A percentile compares a stretch with the other conserved stretches of the same genome.
phyloP scores from a whole-genome alignment of 2,797 vertebrate genomes.

The Sebastiscus tertius region DNA sequence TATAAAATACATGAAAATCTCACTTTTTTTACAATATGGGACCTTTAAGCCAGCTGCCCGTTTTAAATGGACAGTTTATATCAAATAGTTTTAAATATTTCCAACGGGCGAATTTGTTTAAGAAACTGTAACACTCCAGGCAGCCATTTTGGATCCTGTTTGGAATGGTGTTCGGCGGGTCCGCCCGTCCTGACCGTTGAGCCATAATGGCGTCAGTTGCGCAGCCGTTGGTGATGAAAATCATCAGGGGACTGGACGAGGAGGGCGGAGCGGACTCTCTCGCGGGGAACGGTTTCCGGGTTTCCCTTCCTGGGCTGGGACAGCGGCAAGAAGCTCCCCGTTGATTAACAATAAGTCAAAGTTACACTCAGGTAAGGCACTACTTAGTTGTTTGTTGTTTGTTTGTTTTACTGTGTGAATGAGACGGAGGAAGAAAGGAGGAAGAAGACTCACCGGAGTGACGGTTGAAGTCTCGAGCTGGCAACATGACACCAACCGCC shows the following conservation, averaged over 20 bases:
- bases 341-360: conserved; percentile 54
- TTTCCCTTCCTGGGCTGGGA: conserved; percentile 83
- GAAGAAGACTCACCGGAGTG: neutral
- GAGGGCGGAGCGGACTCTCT: conserved; percentile 77
- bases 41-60: no score
- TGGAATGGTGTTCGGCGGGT: fast-evolving
- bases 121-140: conserved; percentile 28
- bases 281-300: conserved; percentile 80
- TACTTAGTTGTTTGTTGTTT: neutral
- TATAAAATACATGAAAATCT: no score
- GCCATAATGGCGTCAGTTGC: conserved; percentile 79
- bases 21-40: no score
- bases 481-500: conserved; percentile 69
- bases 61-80: neutral
- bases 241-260: conserved; percentile 35
- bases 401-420: neutral
- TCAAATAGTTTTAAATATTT: neutral
- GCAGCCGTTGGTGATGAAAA: conserved; percentile 3
- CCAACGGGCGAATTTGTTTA: neutral
- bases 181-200: neutral
- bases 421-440: neutral
- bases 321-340: conserved; percentile 58
- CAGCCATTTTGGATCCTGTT: conserved; percentile 77
- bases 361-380: conserved; percentile 81
- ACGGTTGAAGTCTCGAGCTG: conserved; percentile 28